Percentiles rank a stretch among this genome's conserved stretches.
Conservation (phyloP, 2,797 vertebrate species). For the Enteromius anoplus region DNA sequence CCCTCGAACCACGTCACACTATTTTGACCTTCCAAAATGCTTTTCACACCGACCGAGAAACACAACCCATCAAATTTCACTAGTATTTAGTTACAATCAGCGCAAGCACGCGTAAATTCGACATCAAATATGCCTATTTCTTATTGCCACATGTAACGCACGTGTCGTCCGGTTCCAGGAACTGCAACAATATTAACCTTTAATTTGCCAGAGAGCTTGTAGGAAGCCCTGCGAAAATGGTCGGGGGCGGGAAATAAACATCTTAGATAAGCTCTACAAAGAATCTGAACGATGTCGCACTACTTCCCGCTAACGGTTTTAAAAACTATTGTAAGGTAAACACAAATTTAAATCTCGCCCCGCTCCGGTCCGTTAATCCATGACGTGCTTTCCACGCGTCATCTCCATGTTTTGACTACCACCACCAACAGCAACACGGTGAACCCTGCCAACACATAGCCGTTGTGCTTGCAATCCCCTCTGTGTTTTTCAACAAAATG, state of each 20-base stretch:
- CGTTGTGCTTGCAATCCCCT: constrained; percentile 70
- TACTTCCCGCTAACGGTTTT: neutral
- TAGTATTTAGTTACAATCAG: too few species aligned
- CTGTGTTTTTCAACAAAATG: constrained; percentile 76
- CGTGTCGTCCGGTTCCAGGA: constrained; percentile 70
- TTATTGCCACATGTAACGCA: constrained; percentile 67
- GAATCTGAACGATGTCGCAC: neutral
- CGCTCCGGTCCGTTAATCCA: constrained; percentile 51
- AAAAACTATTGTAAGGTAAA: neutral
- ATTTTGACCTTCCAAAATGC: neutral
- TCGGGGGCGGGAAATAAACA: neutral
- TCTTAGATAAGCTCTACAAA: neutral
- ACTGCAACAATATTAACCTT: constrained; percentile 61
- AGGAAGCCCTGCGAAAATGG: constrained; percentile 50
- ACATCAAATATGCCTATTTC: constrained; percentile 12
- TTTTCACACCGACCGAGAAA: constrained; percentile 2
- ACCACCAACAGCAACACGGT: constrained; percentile 71
- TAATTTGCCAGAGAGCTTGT: constrained; percentile 23
- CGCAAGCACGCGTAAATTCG: too few species aligned
- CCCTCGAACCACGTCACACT: constrained; percentile 2
- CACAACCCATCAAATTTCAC: neutral
- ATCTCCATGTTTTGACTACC: constrained; percentile 77
- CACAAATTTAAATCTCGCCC: neutral
- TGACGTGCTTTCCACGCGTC: constrained; percentile 63
- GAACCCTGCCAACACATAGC: constrained; percentile 74